Base-by-base conservation (phyloP, 2,113 vertebrate species). In the Indicator indicator region DNA sequence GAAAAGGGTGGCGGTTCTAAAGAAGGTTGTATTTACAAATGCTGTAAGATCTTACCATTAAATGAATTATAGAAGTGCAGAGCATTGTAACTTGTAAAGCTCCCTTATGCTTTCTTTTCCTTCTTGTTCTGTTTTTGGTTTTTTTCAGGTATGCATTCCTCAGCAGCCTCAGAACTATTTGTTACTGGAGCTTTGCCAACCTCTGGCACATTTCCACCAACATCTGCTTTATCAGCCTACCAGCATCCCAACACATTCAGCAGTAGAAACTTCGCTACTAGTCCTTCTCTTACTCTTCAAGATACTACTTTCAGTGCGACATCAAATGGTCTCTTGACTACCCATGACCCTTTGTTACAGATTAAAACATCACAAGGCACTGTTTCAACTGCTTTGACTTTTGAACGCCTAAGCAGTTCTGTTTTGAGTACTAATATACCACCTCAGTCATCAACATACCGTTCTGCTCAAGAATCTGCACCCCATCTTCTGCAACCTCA, bases 381-480 rank as follows among this genome's bases (percentile, higher is more conserved):
- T 77, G 97, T 99, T 95, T 98, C 99, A 60, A 96, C 98, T 38
- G 98, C 99, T 73, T 94, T 99, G 98, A 97, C 99, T 8, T 99
- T 99, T 92, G 99, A 99, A 85, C 99, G 98, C 91, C 97, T 99
- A 52, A 97, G 98, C 93, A 96, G 97, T 86, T 98, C 98, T 60
- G 95, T 98, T 46, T 94, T 99, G 94, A 98, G 98, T 94, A 98
- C 98, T 55, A 97, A 98, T 68, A 92, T 99, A 40, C 99, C 99
- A 68, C 98, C 99, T 58, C 99, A 99, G 96, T 99, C 99, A 69
- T 99, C 99, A 89, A 99, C 99, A 5, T 99, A 99, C 71, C 99
- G 99, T 71, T 99, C 99, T 78, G 99, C 99, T 95, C 99, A 99
- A 98, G 99, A 99, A 88, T 99, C 99, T 30, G 99, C 99, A 28